Conservation (phyloP, 2,888 invertebrate genomes). For the Ecdyonurus torrentis region DNA sequence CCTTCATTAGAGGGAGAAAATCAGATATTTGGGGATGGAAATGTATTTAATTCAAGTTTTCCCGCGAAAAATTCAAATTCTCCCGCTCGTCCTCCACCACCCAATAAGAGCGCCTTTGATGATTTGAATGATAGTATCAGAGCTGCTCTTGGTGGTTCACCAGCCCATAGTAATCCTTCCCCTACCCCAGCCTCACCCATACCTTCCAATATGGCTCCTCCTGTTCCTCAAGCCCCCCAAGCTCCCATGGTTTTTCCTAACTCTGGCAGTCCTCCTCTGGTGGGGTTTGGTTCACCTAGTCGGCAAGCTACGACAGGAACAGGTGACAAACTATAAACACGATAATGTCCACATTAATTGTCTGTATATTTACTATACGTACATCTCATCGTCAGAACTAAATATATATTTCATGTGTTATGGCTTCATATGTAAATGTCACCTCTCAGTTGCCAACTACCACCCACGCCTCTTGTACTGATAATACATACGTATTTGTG, state of each 20-base stretch:
- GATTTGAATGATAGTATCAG: conserved; percentile 51
- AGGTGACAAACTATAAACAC: conserved; percentile 32
- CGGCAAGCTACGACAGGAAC: conserved; percentile 27
- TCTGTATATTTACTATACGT: no score
- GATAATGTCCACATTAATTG: no score
- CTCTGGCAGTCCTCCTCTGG: conserved; percentile 18
- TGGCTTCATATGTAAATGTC: no score
- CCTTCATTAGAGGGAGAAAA: conserved; percentile 13
- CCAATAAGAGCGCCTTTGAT: conserved; percentile 42
- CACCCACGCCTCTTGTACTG: no score
- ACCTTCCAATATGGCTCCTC: not conserved
- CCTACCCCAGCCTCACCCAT: conserved; percentile 5
- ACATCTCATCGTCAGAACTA: no score
- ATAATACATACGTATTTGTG: no score
- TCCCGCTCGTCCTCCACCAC: conserved; percentile 17
- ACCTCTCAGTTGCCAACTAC: no score
- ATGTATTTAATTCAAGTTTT: conserved; percentile 25
- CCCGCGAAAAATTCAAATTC: conserved; percentile 30
- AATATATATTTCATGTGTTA: no score
- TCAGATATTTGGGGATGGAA: conserved; percentile 19
- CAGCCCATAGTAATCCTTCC: conserved; percentile 21
- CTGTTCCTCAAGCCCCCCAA: not conserved
- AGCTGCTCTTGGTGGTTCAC: conserved; percentile 47
- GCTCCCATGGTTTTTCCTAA: not conserved
- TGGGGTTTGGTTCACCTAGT: conserved; percentile 30